Evolutionary conservation across 2,113 vertebrate genomes (phyloP).

Genomic region (Chamaea fasciata): DNA sequence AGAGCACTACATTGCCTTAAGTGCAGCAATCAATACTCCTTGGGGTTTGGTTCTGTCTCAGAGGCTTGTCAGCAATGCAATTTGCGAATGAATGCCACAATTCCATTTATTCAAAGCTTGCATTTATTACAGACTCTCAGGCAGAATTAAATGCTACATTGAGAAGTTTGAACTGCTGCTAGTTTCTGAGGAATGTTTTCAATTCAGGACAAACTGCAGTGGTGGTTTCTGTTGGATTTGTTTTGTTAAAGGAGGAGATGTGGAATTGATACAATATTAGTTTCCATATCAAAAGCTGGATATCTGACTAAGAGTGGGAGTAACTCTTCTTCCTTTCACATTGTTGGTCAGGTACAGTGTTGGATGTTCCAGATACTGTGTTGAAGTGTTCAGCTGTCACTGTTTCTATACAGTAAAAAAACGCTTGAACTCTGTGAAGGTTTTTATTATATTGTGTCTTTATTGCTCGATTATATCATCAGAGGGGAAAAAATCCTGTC

Average conservation of each 20-base stretch:
- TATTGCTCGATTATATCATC: neutral
- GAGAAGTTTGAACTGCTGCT: neutral
- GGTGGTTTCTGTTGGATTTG: neutral
- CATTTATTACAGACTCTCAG: neutral
- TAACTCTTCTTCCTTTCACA: neutral
- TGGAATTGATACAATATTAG: neutral
- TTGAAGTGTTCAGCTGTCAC: neutral
- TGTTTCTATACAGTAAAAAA: neutral
- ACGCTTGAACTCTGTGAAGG: neutral
- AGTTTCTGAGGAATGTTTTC: neutral
- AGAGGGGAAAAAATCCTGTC: neutral
- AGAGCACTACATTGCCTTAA: neutral
- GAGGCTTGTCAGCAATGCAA: neutral
- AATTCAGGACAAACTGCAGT: neutral
- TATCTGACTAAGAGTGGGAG: neutral
- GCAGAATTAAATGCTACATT: neutral
- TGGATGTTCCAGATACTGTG: neutral
- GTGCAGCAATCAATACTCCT: neutral
- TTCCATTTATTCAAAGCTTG: neutral
- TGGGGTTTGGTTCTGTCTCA: neutral
- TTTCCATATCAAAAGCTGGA: neutral
- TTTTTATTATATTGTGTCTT: neutral
- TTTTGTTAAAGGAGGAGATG: neutral
- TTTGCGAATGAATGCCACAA: neutral
- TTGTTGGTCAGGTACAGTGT: neutral